Conservation (phyloP, 2,888 invertebrate species). For the Dicranocentrus wangi region DNA sequence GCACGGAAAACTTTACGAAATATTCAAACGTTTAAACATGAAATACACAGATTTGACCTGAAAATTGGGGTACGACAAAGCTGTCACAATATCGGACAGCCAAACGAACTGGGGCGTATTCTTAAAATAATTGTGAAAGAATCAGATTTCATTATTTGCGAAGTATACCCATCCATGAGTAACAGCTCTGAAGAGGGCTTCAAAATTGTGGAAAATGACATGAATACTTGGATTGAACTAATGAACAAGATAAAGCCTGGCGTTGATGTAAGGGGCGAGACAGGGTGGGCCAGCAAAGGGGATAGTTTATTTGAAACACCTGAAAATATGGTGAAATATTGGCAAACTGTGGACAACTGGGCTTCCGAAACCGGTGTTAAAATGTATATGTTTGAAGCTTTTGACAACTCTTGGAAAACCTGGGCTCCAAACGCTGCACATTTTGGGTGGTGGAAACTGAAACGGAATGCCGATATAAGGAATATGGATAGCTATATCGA, state of each 20-base stretch:
- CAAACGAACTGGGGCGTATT: neutral
- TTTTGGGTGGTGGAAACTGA: slow-evolving; percentile 65
- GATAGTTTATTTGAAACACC: slow-evolving; percentile 17
- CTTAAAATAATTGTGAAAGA: slow-evolving; percentile 22
- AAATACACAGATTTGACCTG: neutral
- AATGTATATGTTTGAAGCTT: slow-evolving; percentile 61
- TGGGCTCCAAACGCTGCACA: slow-evolving; percentile 38
- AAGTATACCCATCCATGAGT: neutral
- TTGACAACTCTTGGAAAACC: slow-evolving; percentile 64
- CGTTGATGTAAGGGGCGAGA: slow-evolving; percentile 49
- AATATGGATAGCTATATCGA: slow-evolving; percentile 43
- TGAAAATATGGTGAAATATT: slow-evolving; percentile 49
- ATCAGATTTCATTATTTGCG: slow-evolving; percentile 52
- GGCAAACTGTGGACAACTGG: slow-evolving; percentile 51
- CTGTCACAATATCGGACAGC: neutral
- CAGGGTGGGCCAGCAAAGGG: slow-evolving; percentile 48
- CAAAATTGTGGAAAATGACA: slow-evolving; percentile 22
- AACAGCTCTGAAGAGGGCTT: slow-evolving; percentile 15
- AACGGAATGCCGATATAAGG: slow-evolving; percentile 8
- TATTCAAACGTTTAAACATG: neutral
- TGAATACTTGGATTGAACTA: neutral
- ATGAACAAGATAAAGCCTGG: slow-evolving; percentile 42
- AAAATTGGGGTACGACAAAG: slow-evolving; percentile 31
- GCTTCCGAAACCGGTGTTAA: slow-evolving; percentile 27
- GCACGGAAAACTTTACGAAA: neutral